Evolutionary conservation across 2,888 invertebrate genomes (phyloP).

Genomic region (Acleris literana): DNA sequence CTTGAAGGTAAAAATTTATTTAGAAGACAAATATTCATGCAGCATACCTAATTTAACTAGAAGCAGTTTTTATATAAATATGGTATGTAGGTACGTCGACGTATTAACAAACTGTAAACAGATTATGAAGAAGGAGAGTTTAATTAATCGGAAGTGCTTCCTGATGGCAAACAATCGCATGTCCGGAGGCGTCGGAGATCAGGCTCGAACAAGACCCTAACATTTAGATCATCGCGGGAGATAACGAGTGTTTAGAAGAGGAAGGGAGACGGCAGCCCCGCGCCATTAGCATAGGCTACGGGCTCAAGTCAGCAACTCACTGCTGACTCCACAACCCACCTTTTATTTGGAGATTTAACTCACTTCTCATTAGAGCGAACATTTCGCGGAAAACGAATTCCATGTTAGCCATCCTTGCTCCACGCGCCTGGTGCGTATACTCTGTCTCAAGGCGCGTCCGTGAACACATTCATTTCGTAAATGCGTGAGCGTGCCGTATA

Average conservation of each 20-base stretch:
- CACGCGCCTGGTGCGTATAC: constrained; percentile 48
- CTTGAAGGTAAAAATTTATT: not conserved
- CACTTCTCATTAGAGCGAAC: constrained; percentile 59
- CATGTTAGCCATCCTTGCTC: constrained; percentile 52
- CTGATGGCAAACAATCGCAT: constrained; percentile 61
- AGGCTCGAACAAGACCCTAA: constrained; percentile 54
- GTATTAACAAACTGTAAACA: constrained; percentile 9
- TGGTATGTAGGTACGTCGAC: not conserved
- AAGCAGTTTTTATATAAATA: not conserved
- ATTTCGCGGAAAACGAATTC: constrained; percentile 71
- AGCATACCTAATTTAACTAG: not conserved
- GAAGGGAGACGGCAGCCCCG: constrained; percentile 34
- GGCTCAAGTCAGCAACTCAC: constrained; percentile 59
- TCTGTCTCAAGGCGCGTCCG: constrained; percentile 51
- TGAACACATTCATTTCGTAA: constrained; percentile 50
- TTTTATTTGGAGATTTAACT: constrained; percentile 80
- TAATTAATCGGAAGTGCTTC: constrained; percentile 19
- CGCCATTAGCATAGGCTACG: constrained; percentile 64
- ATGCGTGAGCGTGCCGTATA: constrained; percentile 64
- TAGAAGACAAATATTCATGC: not conserved
- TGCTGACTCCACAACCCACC: constrained; percentile 72
- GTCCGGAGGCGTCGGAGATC: constrained; percentile 68
- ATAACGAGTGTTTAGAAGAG: constrained; percentile 62
- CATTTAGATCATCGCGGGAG: constrained; percentile 69
- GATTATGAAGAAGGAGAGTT: constrained; percentile 10